Conservation (phyloP, 1,140 invertebrate genomes). For the Caenorhabditis elegans region WBcel235 BX284602.5:15164001-15164500, state of each 20-base stretch:
- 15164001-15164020: slow-evolving; percentile 29
- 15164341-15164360: slow-evolving; percentile 34
- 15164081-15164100: not conserved
- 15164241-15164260: not conserved
- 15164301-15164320: slow-evolving; percentile 28
- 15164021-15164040: slow-evolving; percentile 20
- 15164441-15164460: slow-evolving; percentile 37
- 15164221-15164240: slow-evolving; percentile 18
- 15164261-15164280: not conserved
- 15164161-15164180: not conserved
- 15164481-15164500: slow-evolving; percentile 26
- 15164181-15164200: not conserved
- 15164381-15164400: not conserved
- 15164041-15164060: slow-evolving; percentile 8
- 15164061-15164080: slow-evolving; percentile 2
- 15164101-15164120: not conserved
- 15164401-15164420: slow-evolving; percentile 14
- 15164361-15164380: too few relatives aligned
- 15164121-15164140: not conserved
- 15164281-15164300: slow-evolving; percentile 19
- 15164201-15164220: slow-evolving; percentile 32
- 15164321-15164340: slow-evolving; percentile 24
- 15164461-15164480: slow-evolving; percentile 34
- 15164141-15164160: too few relatives aligned
- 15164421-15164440: not conserved